phyloP scores from a whole-genome alignment of 2,113 vertebrate genomes.

The Hyaena hyaena region DNA sequence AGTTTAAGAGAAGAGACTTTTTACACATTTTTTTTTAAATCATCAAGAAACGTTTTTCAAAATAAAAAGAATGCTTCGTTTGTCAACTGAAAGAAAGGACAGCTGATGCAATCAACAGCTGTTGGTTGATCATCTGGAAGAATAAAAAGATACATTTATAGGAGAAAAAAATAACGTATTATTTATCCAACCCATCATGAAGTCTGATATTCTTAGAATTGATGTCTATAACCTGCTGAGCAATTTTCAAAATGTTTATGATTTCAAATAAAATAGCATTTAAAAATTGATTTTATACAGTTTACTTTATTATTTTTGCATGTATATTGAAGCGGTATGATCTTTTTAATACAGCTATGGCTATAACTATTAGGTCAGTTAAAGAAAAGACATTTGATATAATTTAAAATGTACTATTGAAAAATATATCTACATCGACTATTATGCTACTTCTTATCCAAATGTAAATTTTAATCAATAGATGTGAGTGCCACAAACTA shows the following conservation, averaged over 20 bases:
- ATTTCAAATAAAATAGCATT: constrained; percentile 24
- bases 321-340: not conserved
- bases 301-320: not conserved
- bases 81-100: constrained; percentile 38
- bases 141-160: constrained; percentile 50
- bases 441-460: not conserved
- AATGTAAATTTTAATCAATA: not conserved
- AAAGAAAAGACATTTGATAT: not conserved
- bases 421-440: not conserved
- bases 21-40: not conserved
- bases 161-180: constrained; percentile 24
- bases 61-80: constrained; percentile 56
- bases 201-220: constrained; percentile 38
- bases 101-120: constrained; percentile 54
- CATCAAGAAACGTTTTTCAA: not conserved
- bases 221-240: not conserved
- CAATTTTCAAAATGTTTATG: constrained; percentile 35
- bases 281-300: not conserved
- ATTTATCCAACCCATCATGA: constrained; percentile 3
- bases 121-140: constrained; percentile 57
- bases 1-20: not conserved
- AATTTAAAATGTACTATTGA: not conserved
- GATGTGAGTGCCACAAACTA: not conserved
- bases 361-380: not conserved
- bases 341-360: not conserved